phyloP scores from a whole-genome alignment of 2,888 invertebrate species.

The Rhimphoctona megacephalus region DNA sequence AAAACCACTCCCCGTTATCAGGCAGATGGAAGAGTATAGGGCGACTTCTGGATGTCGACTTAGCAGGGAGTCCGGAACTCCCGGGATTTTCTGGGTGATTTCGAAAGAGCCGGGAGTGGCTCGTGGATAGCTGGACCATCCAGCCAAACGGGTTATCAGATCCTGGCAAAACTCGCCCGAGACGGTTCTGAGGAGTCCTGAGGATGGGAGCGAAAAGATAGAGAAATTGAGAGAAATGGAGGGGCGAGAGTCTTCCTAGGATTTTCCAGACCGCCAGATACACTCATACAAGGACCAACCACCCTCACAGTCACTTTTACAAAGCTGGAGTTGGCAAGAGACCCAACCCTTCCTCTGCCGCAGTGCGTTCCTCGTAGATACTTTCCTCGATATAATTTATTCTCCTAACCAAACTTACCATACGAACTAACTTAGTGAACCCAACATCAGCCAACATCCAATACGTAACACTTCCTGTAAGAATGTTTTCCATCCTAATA shows the following conservation, averaged over 20 bases:
- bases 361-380: conserved; percentile 78
- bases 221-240: conserved; percentile 5
- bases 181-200: conserved; percentile 16
- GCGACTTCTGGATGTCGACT: conserved; percentile 23
- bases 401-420: conserved; percentile 37
- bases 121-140: conserved; percentile 18
- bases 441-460: conserved; percentile 13
- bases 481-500: conserved; percentile 29
- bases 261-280: conserved; percentile 29
- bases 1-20: conserved; percentile 22
- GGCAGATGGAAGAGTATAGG: not conserved
- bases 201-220: conserved; percentile 3
- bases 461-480: conserved; percentile 15
- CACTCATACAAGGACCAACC: conserved; percentile 8
- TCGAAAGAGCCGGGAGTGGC: conserved; percentile 35
- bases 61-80: not conserved
- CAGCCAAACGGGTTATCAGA: conserved; percentile 54
- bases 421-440: conserved; percentile 12
- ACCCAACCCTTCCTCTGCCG: conserved; percentile 73
- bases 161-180: conserved; percentile 46
- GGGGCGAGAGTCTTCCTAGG: not conserved
- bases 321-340: conserved; percentile 77
- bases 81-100: conserved; percentile 24
- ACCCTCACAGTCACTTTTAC: conserved; percentile 22
- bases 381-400: conserved; percentile 76